Percentiles rank a stretch among this genome's conserved stretches.
phyloP scores from a whole-genome alignment of 2,797 vertebrate species.

The Clarias pachynema region DNA sequence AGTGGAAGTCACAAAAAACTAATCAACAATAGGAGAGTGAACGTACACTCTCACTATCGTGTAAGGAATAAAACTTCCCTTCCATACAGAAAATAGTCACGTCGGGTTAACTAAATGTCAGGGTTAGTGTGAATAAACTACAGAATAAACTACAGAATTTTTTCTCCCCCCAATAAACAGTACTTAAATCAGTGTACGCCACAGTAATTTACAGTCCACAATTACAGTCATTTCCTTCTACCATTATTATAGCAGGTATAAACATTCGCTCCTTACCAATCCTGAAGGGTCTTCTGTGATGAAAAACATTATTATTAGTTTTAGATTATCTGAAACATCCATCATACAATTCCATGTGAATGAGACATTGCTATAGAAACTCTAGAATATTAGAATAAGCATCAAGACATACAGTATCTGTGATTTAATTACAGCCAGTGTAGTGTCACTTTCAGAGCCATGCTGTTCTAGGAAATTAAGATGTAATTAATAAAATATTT shows the following conservation, averaged over 20 bases:
- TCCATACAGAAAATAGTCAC: background rate
- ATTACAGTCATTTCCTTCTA: background rate
- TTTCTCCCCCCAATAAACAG: background rate
- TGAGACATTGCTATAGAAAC: background rate
- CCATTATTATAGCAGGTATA: background rate
- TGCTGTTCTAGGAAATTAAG: background rate
- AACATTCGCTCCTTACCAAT: background rate
- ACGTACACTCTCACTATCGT: background rate
- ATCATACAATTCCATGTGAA: no score
- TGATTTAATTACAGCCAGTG: background rate
- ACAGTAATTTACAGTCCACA: background rate
- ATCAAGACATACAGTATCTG: background rate
- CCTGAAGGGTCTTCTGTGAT: background rate
- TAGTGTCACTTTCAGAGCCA: background rate
- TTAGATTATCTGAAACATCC: background rate
- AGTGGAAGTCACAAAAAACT: background rate
- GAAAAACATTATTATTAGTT: background rate
- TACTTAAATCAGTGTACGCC: background rate
- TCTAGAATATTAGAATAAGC: background rate
- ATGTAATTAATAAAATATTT: background rate
- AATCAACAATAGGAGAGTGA: background rate
- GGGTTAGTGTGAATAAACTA: background rate
- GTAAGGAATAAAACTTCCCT: background rate
- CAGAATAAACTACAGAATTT: background rate
- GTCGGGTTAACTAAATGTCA: no score